Base-by-base conservation (phyloP, 1,140 invertebrate genomes). In the Drosophila melanogaster region DNA sequence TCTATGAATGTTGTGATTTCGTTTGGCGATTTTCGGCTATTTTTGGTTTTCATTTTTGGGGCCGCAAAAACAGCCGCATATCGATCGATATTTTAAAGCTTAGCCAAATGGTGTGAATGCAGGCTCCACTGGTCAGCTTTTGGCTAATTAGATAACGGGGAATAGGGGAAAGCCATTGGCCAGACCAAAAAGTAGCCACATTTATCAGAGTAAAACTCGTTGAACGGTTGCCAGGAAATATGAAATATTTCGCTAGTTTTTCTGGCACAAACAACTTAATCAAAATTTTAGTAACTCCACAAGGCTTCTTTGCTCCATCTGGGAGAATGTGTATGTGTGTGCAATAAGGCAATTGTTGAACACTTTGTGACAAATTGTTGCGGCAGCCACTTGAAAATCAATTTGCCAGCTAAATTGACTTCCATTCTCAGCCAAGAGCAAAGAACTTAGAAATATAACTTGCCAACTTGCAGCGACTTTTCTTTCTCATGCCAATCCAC, bases 1-100 rank as follows among this genome's bases (percentile, higher is more conserved):
- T 30, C 17, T 41, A 54, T 73, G 60, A 64, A 59, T 58, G 79
- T 55, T 83, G 67, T 89, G 79, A 87, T 90, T 87, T 77, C 79
- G 72, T 73, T 85, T 76, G 54, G 37, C 61, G 54, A 76, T 76
- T 76, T 75, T 66, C 14, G 33, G 55, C 47, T 26, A 50, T 77
- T 50, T 83, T 57, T 61, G 54, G 49, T 57, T 62, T 60, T 44
- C 35, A 50, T 41, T 55, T 54, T 26, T 41, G 1, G 46, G 53
- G 49, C 37, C 43, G 11, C 30, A 37, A 19, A 37, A 30, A 37
- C 49, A 54, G 59, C 62, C 62, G 41, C 66, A 69, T 41, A 60
- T 60, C 70, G 84, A 87, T 87, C 83, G 84, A 87, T 87, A 89
- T 89, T 89, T 87, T 87, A 87, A 87, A 87, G 84, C 83, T 87